Evolutionary conservation across 2,113 vertebrate species (phyloP).

Genomic region (Microtus oregoni): DNA sequence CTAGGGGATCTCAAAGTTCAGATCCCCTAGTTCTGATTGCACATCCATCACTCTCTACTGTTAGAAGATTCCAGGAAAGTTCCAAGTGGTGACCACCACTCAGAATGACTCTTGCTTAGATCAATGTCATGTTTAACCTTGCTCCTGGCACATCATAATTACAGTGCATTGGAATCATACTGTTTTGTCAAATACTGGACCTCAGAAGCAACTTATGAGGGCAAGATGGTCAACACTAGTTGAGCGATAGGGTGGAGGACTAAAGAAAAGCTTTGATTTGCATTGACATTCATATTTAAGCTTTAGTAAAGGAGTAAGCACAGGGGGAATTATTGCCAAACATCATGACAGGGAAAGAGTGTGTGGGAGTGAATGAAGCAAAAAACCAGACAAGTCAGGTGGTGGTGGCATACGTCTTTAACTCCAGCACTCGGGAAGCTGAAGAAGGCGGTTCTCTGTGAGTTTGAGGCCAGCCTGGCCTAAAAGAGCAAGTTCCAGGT

Average conservation of each 20-base stretch:
- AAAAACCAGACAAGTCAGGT: neutral
- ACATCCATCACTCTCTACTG: neutral
- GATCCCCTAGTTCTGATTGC: neutral
- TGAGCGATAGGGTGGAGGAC: neutral
- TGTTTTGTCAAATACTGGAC: neutral
- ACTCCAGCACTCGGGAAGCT: too few species aligned
- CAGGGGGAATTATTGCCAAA: neutral
- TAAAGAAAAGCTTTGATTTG: neutral
- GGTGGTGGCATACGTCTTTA: too few species aligned
- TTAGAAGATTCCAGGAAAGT: neutral
- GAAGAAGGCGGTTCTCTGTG: too few species aligned
- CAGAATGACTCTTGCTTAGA: neutral
- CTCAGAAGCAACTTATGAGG: neutral
- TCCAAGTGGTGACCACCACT: neutral
- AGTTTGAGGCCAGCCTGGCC: too few species aligned
- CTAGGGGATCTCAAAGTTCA: neutral
- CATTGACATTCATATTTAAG: neutral
- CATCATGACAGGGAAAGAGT: neutral
- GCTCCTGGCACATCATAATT: neutral
- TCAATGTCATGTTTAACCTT: neutral
- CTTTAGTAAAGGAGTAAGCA: neutral
- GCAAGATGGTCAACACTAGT: neutral
- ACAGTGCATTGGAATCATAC: neutral
- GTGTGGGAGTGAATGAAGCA: neutral
- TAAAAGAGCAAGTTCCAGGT: too few species aligned